phyloP scores from a whole-genome alignment of 2,797 vertebrate species.

The Mus minutoides region DNA sequence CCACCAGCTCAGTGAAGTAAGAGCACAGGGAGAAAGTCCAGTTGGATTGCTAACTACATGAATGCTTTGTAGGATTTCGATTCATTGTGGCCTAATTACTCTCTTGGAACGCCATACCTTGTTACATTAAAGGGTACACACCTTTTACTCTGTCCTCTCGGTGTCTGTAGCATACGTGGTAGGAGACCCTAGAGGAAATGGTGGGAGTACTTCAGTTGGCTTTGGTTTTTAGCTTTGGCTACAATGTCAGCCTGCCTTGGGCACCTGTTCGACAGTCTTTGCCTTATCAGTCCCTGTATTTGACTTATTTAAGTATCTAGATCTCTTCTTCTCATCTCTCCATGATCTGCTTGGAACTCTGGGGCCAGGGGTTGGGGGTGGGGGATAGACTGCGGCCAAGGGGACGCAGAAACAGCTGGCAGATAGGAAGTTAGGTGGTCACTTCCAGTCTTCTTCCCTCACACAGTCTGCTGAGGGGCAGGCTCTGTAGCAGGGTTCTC shows the following conservation, averaged over 20 bases:
- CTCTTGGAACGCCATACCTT: not conserved
- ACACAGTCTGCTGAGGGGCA: not conserved
- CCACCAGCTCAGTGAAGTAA: not conserved
- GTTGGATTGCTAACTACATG: not conserved
- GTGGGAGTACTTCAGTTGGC: rapidly evolving
- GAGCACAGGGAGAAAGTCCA: not conserved
- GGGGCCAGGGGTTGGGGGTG: rapidly evolving
- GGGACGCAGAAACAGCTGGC: not conserved
- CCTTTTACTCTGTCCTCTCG: not conserved
- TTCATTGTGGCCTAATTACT: not conserved
- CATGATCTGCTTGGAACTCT: not conserved
- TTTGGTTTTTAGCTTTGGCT: not conserved
- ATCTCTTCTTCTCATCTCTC: not conserved
- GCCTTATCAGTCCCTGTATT: not conserved
- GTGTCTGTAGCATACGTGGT: not conserved
- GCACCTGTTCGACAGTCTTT: not conserved
- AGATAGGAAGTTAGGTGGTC: not conserved
- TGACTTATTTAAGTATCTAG: not conserved
- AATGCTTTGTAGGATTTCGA: slow-evolving; percentile 25
- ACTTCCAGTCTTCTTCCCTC: not conserved
- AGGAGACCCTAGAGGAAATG: not conserved
- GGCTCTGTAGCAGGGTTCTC: too few species aligned
- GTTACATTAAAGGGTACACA: not conserved
- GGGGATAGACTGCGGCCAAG: too few species aligned
- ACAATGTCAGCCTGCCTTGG: too few species aligned